Evolutionary conservation across 1,140 invertebrate species (phyloP).

Genomic region (Sitophilus oryzae): DNA sequence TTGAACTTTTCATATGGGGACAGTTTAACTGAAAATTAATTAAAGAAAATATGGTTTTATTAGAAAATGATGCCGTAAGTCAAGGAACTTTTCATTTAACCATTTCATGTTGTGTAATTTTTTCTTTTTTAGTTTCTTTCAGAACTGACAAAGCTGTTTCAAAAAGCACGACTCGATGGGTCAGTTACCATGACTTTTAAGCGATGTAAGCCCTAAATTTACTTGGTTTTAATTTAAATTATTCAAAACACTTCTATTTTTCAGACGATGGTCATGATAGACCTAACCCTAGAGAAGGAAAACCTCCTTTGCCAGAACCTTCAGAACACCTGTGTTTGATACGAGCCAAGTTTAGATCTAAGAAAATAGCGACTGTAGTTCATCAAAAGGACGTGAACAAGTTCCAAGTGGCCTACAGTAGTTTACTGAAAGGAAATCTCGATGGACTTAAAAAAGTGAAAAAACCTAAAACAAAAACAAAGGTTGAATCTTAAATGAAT

Average conservation of each 20-base stretch:
- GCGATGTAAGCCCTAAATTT: conserved; percentile 55
- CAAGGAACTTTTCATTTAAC: too few relatives aligned
- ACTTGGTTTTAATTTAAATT: too few relatives aligned
- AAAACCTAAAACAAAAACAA: conserved; percentile 66
- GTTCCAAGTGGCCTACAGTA: conserved; percentile 79
- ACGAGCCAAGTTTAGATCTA: conserved; percentile 61
- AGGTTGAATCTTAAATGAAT: conserved; percentile 51
- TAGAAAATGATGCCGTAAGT: conserved; percentile 61
- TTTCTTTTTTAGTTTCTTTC: conserved; percentile 56
- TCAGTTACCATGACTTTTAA: conserved; percentile 64
- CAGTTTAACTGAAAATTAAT: neutral
- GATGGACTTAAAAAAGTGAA: conserved; percentile 81
- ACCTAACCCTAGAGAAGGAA: conserved; percentile 57
- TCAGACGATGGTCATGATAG: conserved; percentile 69
- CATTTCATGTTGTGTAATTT: conserved; percentile 3
- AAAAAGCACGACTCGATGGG: conserved; percentile 56
- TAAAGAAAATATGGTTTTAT: conserved; percentile 53
- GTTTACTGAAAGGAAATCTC: conserved; percentile 76
- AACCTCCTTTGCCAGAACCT: conserved; percentile 52
- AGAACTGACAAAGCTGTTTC: conserved; percentile 61
- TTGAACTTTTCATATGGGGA: neutral
- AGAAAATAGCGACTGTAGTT: conserved; percentile 75
- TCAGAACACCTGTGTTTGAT: conserved; percentile 69
- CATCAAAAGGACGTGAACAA: conserved; percentile 77
- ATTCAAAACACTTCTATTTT: conserved; percentile 33